Evolutionary conservation across 1,140 invertebrate genomes (phyloP), one percentile per base, ranked within the genome.

Genomic region (Colletes latitarsis): DNA sequence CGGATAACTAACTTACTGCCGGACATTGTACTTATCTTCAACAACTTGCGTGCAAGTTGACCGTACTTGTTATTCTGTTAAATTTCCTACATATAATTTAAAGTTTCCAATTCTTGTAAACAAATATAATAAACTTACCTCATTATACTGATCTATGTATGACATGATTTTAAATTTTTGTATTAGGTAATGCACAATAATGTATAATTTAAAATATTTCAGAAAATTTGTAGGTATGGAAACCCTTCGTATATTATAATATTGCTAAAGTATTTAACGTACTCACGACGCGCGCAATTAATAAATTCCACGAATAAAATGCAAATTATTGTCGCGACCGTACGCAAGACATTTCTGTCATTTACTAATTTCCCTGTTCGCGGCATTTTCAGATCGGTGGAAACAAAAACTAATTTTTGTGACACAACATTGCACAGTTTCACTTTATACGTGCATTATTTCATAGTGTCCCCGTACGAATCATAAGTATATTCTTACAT

Each of bases 1-100:
- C 73, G 82, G 1, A 67, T 14, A 15, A 58, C 10, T 43, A 85
- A 3, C 6, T 82, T 64, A 4, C 17, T 76, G 14, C 14, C 64
- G 21, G 84, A 41, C 0, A 74, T 52, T 10, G 69, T 43, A n/a
- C n/a, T 60, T 10, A 62, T 14, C n/a, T 83, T 70, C 4, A 83
- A 30, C 30, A 85, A 70, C 52, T 87, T 74, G 3, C 15, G 62
- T 6, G 39, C 55, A n/a, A 83, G 14, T 70, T 86, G 72, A 55
- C 52, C 52, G 1, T 74, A 79, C 14, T 62, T 78, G 0, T 1
- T 19, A 12, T 55, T 39, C 84, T 86, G 12, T 69, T 74, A 14
- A 39, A 19, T 53, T 43, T 21, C 3, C 0, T 39, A 8, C 12
- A 2, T 1, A 14, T 17, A 8, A n/a, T 52, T 67, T 49, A 41